Evolutionary conservation across 1,140 invertebrate genomes (phyloP).

Genomic region (Tetramorium alpestre): DNA sequence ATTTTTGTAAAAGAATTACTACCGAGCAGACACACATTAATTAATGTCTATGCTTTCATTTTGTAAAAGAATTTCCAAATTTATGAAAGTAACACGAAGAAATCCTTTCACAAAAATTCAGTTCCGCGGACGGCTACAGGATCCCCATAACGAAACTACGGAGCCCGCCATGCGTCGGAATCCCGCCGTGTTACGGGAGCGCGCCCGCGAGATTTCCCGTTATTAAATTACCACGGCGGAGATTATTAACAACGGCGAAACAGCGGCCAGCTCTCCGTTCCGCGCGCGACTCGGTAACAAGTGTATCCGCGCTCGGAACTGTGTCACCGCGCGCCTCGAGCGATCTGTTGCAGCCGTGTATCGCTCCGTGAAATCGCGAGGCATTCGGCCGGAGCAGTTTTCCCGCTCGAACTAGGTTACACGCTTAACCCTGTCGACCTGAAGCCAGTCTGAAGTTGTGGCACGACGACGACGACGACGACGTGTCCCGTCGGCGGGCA

Average conservation of each 20-base stretch:
- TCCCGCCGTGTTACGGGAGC: neutral
- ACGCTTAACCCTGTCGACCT: conserved; percentile 11
- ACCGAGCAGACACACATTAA: too few relatives aligned
- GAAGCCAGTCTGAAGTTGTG: neutral
- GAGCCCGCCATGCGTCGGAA: too few relatives aligned
- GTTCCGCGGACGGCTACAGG: too few relatives aligned
- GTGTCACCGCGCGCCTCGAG: conserved; percentile 61
- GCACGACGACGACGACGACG: neutral
- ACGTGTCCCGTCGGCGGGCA: neutral
- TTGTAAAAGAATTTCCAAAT: too few relatives aligned
- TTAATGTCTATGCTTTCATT: too few relatives aligned
- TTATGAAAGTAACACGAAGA: too few relatives aligned
- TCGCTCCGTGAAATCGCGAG: conserved; percentile 23
- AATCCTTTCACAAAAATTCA: too few relatives aligned
- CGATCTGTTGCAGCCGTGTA: conserved; percentile 48
- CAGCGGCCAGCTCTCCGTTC: neutral
- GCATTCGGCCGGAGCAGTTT: neutral
- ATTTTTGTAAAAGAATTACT: too few relatives aligned
- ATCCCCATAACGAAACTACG: too few relatives aligned
- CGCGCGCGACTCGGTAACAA: conserved; percentile 24
- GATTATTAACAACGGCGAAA: neutral
- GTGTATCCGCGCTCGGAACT: conserved; percentile 51
- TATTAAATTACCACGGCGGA: conserved; percentile 1
- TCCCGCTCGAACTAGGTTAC: neutral
- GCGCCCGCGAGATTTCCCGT: neutral